A percentile compares a stretch with the other conserved stretches of the same genome.
These are phyloP conservation scores for Hippocampus guttulatus DNA, from an alignment of 2,113 vertebrate species.

Conservation along the genomic window DNA sequence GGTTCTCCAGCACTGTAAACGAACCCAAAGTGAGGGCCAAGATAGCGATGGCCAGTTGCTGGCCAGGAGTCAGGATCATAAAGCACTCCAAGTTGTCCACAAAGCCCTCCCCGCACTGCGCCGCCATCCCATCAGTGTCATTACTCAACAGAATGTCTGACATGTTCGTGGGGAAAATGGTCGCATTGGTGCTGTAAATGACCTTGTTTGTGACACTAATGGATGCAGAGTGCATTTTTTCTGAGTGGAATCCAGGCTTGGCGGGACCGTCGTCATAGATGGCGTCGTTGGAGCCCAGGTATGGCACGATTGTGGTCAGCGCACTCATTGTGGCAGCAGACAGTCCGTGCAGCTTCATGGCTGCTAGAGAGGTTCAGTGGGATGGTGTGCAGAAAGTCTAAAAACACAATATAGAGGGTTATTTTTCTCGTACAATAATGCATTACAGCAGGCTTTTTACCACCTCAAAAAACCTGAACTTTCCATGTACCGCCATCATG, in stretches of 20 bases:
- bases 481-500: too few relatives aligned
- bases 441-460: too few relatives aligned
- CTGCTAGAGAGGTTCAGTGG: slow-evolving; percentile 67
- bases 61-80: slow-evolving; percentile 94
- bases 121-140: slow-evolving; percentile 71
- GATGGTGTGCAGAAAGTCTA: slow-evolving; percentile 30
- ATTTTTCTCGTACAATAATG: not conserved
- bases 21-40: slow-evolving; percentile 90
- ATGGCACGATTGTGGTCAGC: slow-evolving; percentile 87
- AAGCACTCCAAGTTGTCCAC: slow-evolving; percentile 98
- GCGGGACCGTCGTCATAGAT: slow-evolving; percentile 82
- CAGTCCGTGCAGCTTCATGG: slow-evolving; percentile 90
- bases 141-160: slow-evolving; percentile 81
- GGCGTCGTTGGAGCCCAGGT: slow-evolving; percentile 87
- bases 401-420: not conserved
- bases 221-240: slow-evolving; percentile 84
- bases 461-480: too few relatives aligned
- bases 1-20: slow-evolving; percentile 95
- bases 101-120: slow-evolving; percentile 90
- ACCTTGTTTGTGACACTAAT: slow-evolving; percentile 81
- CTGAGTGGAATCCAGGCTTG: slow-evolving; percentile 80
- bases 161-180: slow-evolving; percentile 81
- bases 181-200: slow-evolving; percentile 68
- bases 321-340: slow-evolving; percentile 87
- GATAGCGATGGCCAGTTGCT: slow-evolving; percentile 89